These are phyloP conservation scores for Sminthurides aquaticus DNA, from an alignment of 2,888 invertebrate genomes.

Conservation along the genomic window DNA sequence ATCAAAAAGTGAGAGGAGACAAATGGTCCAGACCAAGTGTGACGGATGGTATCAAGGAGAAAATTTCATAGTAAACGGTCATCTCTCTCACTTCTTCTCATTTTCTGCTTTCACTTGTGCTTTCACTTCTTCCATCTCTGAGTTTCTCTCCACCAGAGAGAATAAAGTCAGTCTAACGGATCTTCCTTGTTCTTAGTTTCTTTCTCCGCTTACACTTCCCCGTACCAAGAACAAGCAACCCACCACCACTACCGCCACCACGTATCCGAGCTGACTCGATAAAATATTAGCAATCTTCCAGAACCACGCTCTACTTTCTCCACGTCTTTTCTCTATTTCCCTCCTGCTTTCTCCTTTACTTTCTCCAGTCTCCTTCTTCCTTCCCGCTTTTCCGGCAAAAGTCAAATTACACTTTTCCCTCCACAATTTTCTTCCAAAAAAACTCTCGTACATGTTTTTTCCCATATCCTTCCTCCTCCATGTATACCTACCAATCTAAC, in stretches of 20 bases:
- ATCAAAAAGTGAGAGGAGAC: neutral
- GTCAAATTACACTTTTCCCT: neutral
- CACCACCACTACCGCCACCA: no score
- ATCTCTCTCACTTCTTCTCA: neutral
- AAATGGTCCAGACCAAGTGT: constrained; percentile 4
- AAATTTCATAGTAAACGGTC: constrained; percentile 2
- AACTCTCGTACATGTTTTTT: neutral
- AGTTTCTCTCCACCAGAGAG: no score
- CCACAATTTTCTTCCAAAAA: neutral
- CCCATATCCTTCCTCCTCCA: neutral
- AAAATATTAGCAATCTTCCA: neutral
- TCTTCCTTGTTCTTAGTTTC: no score
- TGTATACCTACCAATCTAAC: no score
- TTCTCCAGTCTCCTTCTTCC: constrained; percentile 2
- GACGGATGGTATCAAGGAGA: constrained; percentile 1
- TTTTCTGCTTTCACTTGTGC: neutral
- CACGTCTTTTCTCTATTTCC: neutral
- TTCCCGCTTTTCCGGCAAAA: neutral
- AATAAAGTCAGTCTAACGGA: no score
- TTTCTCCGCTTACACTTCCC: no score
- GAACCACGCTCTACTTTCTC: neutral
- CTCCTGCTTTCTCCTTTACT: neutral
- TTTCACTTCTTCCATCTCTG: neutral
- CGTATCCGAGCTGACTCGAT: neutral
- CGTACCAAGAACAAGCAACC: no score